phyloP scores from a whole-genome alignment of 2,113 vertebrate genomes.

The Synodontis membranacea region DNA sequence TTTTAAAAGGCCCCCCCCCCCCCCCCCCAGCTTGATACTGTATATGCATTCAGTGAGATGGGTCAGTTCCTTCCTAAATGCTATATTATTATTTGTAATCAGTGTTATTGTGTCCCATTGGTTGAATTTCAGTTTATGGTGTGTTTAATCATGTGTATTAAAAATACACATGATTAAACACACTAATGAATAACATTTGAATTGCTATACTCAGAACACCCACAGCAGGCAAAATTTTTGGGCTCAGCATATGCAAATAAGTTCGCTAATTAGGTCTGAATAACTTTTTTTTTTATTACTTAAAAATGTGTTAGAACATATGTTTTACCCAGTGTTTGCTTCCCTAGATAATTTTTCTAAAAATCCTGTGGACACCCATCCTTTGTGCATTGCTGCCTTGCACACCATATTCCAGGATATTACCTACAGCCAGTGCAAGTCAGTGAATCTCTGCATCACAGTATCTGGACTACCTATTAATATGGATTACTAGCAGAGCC shows the following conservation, averaged over 20 bases:
- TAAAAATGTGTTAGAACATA: background rate
- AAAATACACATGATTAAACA: constrained; percentile 13
- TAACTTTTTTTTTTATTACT: background rate
- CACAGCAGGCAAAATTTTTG: background rate
- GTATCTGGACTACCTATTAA: background rate
- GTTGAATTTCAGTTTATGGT: constrained; percentile 8
- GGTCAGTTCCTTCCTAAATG: background rate
- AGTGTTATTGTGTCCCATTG: background rate
- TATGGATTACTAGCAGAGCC: background rate
- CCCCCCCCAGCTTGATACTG: background rate
- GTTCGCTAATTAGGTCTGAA: background rate
- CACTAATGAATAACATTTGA: background rate
- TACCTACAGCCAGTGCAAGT: too few relatives aligned
- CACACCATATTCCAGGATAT: too few relatives aligned
- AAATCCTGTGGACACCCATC: background rate
- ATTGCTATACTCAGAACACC: background rate
- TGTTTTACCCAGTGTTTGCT: background rate
- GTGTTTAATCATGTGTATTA: constrained; percentile 30
- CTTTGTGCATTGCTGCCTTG: too few relatives aligned
- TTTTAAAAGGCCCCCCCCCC: too few relatives aligned
- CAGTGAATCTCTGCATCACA: background rate
- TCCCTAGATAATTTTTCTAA: background rate
- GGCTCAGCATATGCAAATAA: background rate
- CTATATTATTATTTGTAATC: background rate
- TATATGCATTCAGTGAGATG: background rate